Conservation (phyloP, 2,113 vertebrate species). For the Lophius piscatorius region DNA sequence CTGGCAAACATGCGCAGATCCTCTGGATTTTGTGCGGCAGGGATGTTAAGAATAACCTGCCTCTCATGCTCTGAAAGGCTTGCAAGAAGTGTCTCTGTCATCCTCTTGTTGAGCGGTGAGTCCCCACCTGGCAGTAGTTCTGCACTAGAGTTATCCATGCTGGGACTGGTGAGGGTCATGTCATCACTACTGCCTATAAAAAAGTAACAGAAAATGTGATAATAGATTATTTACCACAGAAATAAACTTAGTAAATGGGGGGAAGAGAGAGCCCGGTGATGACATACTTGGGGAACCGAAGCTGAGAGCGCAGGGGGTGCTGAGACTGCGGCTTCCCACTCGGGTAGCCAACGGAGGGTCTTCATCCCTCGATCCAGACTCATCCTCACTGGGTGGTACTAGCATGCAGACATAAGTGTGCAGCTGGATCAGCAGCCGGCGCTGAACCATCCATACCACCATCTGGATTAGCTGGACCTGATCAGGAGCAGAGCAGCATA, state of each 20-base stretch:
- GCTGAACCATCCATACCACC: conserved; percentile 99
- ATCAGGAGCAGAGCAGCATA: conserved; percentile 15
- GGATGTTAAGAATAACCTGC: conserved; percentile 90
- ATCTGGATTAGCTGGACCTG: conserved; percentile 98
- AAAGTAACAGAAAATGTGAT: conserved; percentile 16
- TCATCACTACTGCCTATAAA: conserved; percentile 94
- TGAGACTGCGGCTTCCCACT: conserved; percentile 89
- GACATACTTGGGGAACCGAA: conserved; percentile 97
- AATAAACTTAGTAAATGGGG: too few relatives aligned
- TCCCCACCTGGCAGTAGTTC: conserved; percentile 93
- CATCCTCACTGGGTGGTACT: conserved; percentile 89
- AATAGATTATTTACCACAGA: neutral
- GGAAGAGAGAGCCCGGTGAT: neutral
- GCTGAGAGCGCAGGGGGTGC: conserved; percentile 94
- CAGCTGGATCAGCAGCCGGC: conserved; percentile 90
- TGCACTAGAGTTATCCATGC: conserved; percentile 98
- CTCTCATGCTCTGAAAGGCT: conserved; percentile 92
- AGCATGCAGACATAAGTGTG: conserved; percentile 96
- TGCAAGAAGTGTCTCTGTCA: conserved; percentile 94
- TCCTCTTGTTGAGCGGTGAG: conserved; percentile 92
- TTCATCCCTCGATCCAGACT: conserved; percentile 79
- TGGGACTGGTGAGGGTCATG: conserved; percentile 98
- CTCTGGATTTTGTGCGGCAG: conserved; percentile 93
- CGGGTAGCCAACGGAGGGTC: conserved; percentile 83
- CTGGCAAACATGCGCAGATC: conserved; percentile 97